Evolutionary conservation across 1,140 invertebrate species (phyloP).

Genomic region (Orius laevigatus): DNA sequence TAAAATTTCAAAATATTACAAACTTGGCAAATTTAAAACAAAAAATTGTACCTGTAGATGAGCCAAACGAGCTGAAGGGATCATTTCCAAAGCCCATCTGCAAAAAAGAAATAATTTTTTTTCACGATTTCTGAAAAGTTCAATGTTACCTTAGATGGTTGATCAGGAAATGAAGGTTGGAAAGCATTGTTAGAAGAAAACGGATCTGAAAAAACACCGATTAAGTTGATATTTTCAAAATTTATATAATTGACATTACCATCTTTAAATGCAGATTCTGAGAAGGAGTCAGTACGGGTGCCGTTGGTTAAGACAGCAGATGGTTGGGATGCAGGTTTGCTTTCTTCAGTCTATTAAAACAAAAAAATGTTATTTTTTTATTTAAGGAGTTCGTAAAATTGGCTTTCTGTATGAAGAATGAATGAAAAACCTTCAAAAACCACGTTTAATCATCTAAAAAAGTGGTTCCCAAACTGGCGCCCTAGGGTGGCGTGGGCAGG

Average conservation of each 20-base stretch:
- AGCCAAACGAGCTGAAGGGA: constrained; percentile 30
- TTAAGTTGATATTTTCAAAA: neutral
- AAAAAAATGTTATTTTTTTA: no score
- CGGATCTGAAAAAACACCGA: constrained; percentile 31
- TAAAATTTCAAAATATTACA: constrained; percentile 8
- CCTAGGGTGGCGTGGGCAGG: no score
- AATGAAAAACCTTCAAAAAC: no score
- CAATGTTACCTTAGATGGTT: neutral
- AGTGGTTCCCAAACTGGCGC: no score
- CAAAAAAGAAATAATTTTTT: constrained; percentile 20
- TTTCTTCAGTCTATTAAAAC: no score
- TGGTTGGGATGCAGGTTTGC: no score
- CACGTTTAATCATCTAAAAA: no score
- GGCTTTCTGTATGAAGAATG: no score
- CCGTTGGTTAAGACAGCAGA: no score
- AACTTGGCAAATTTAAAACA: neutral
- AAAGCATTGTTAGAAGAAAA: constrained; percentile 34
- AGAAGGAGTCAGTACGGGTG: no score
- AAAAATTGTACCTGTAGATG: constrained; percentile 15
- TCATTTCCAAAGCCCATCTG: constrained; percentile 41
- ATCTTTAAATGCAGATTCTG: neutral
- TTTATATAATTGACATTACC: constrained; percentile 1
- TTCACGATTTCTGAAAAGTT: no score
- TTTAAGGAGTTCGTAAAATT: no score
- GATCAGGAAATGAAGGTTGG: constrained; percentile 35